Percentiles rank a stretch among this genome's conserved stretches.
phyloP scores from a whole-genome alignment of 92 coral and sea anemone species.

The Zoanthus gigantus region DNA sequence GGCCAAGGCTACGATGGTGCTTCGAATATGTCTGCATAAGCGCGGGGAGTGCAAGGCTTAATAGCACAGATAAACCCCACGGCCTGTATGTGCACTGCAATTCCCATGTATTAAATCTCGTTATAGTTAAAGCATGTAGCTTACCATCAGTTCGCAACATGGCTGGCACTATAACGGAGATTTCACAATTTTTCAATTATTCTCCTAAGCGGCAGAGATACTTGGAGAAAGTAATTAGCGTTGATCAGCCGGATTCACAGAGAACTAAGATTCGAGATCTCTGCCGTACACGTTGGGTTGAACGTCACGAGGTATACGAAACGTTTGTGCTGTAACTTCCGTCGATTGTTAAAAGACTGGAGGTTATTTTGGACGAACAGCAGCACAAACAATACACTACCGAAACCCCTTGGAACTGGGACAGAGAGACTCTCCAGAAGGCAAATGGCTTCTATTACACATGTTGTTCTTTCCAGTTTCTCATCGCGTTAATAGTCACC shows the following conservation, averaged over 20 bases:
- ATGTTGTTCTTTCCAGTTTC: constrained; percentile 57
- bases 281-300: constrained; percentile 65
- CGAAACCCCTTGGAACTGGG: constrained; percentile 66
- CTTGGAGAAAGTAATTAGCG: constrained; percentile 43
- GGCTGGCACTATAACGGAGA: constrained; percentile 57
- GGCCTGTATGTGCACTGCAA: constrained; percentile 59
- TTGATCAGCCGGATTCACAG: constrained; percentile 41
- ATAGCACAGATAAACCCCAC: constrained; percentile 49
- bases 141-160: constrained; percentile 65
- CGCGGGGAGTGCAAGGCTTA: constrained; percentile 56
- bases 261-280: constrained; percentile 56
- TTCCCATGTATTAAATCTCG: constrained; percentile 50
- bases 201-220: constrained; percentile 46
- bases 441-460: constrained; percentile 57
- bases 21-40: constrained; percentile 57
- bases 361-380: constrained; percentile 60
- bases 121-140: constrained; percentile 59
- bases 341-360: constrained; percentile 51
- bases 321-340: constrained; percentile 39
- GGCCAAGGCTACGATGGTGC: constrained; percentile 63
- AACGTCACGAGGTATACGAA: constrained; percentile 52
- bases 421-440: constrained; percentile 57
- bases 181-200: constrained; percentile 42
- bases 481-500: constrained; percentile 56
- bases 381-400: constrained; percentile 41